Conservation (phyloP, 2,888 invertebrate genomes). For the Chydorus sphaericus region DNA sequence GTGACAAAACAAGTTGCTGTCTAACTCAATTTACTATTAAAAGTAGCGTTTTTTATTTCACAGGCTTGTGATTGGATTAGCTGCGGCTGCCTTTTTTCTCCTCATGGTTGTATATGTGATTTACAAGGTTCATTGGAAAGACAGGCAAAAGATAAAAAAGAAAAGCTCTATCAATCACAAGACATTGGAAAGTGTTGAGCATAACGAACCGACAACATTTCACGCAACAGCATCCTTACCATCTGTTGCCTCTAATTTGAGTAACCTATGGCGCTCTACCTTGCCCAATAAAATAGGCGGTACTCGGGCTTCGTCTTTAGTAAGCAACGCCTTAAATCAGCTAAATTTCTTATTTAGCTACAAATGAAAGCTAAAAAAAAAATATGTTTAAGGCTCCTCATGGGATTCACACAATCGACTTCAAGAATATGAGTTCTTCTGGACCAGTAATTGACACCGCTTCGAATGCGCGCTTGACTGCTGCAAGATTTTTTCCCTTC, state of each 20-base stretch:
- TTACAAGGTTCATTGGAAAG: background rate
- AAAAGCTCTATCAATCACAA: background rate
- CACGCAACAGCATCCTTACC: background rate
- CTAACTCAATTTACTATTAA: no score
- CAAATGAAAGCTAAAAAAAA: no score
- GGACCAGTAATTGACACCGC: background rate
- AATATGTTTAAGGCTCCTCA: no score
- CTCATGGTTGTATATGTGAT: conserved; percentile 1
- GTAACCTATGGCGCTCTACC: no score
- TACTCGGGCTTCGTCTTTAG: no score
- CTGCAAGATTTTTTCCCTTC: background rate
- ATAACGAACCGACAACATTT: no score
- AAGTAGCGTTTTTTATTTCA: background rate
- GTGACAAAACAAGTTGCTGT: no score
- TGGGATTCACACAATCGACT: background rate
- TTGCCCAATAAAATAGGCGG: no score
- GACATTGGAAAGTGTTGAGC: background rate
- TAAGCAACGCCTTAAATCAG: no score
- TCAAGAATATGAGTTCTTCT: background rate
- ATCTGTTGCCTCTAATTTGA: no score
- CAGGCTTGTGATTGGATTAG: conserved; percentile 7
- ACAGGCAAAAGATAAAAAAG: background rate
- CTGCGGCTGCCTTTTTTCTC: background rate
- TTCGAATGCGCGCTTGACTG: background rate
- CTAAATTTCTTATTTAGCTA: no score